A percentile compares a stretch with the other conserved stretches of the same genome.
Conservation (phyloP, 1,140 invertebrate species). For the Archivesica marissinica region DNA sequence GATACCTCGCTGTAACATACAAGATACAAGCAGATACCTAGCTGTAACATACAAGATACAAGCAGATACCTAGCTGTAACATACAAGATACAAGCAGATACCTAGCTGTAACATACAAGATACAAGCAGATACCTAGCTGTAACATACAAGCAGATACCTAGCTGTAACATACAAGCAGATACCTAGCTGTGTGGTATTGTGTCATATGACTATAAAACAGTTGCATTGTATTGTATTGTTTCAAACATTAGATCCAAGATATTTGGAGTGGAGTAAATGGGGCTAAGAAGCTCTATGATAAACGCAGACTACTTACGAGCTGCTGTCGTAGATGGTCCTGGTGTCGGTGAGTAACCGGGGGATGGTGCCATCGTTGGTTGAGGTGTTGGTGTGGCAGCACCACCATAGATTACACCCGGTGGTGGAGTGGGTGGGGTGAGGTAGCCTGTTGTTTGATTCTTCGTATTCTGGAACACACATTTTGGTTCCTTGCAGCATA, state of each 20-base stretch:
- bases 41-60: conserved; percentile 20
- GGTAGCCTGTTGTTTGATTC: conserved; percentile 49
- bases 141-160: neutral
- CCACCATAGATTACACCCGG: conserved; percentile 52
- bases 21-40: no score
- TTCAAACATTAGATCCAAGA: neutral
- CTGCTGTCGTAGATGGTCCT: conserved; percentile 40
- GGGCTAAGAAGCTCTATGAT: neutral
- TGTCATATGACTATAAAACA: neutral
- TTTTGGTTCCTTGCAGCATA: no score
- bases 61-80: no score
- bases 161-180: neutral
- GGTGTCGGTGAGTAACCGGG: conserved; percentile 26
- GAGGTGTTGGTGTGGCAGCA: conserved; percentile 29
- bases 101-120: no score
- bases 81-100: neutral
- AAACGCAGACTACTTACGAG: conserved; percentile 2
- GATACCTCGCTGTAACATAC: neutral
- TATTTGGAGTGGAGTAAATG: neutral
- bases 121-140: neutral
- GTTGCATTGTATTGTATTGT: neutral
- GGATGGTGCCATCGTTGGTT: conserved; percentile 21
- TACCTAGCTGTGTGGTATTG: neutral
- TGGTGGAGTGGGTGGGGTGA: conserved; percentile 51
- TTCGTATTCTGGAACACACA: conserved; percentile 41